Evolutionary conservation across 2,888 invertebrate species (phyloP).

Genomic region (Dryomyza anilis): DNA sequence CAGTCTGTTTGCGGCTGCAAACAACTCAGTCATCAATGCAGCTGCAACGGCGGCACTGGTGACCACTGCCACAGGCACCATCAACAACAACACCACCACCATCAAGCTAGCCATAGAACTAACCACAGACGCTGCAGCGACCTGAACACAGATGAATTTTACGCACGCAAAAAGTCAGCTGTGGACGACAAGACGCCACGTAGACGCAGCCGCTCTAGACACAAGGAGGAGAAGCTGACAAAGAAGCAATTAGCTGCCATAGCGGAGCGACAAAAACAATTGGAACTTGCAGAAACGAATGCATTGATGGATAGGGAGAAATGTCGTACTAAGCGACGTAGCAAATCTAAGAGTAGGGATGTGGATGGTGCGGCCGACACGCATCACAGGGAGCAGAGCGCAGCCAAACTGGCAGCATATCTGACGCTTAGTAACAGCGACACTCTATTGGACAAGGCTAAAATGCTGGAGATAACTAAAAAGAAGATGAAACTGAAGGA

Average conservation of each 20-base stretch:
- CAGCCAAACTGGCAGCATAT: not conserved
- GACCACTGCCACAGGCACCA: not conserved
- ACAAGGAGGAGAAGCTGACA: not conserved
- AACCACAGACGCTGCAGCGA: slow-evolving; percentile 30
- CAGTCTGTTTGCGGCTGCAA: not conserved
- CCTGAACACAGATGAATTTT: slow-evolving; percentile 32
- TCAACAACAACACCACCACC: too few species aligned
- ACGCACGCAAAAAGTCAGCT: slow-evolving; percentile 1
- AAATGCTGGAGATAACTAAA: slow-evolving; percentile 6
- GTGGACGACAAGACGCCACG: not conserved
- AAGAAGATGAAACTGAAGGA: slow-evolving; percentile 28
- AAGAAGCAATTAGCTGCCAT: not conserved
- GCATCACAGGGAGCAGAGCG: not conserved
- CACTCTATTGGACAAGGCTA: not conserved
- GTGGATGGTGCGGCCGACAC: not conserved
- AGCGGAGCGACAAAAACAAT: not conserved
- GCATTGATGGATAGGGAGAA: not conserved
- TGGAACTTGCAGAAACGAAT: not conserved
- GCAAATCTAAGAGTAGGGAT: not conserved
- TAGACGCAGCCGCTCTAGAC: not conserved
- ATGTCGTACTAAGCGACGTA: not conserved
- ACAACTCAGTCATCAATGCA: not conserved
- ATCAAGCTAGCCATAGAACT: not conserved
- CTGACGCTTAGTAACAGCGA: not conserved
- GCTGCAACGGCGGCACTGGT: not conserved